Evolutionary conservation across 2,797 vertebrate genomes (phyloP).

Genomic region (Sardinella longiceps): DNA sequence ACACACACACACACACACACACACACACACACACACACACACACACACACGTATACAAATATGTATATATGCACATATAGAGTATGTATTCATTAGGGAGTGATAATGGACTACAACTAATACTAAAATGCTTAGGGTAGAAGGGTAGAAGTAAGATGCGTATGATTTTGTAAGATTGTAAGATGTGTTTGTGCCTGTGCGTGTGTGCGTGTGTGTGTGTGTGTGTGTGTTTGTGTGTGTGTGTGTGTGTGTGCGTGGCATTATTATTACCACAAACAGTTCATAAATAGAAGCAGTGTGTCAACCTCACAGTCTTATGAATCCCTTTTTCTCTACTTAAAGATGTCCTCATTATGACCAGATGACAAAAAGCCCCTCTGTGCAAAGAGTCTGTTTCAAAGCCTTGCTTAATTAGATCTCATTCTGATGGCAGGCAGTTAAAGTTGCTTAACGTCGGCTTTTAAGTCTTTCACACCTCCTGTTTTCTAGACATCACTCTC

Average conservation of each 20-base stretch:
- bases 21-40: too few relatives aligned
- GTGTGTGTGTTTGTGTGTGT: neutral
- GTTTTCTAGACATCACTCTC: neutral
- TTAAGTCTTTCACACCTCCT: constrained; percentile 54
- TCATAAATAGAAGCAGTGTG: constrained; percentile 14
- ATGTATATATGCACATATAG: neutral
- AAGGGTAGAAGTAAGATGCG: too few relatives aligned
- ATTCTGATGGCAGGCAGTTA: constrained; percentile 73
- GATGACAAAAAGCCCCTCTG: constrained; percentile 53
- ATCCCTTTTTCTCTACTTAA: constrained; percentile 65
- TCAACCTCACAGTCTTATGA: neutral
- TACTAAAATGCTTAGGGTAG: too few relatives aligned
- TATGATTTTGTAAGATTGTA: too few relatives aligned
- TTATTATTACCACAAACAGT: neutral
- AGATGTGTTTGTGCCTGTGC: too few relatives aligned
- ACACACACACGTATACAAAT: too few relatives aligned
- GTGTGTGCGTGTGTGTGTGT: too few relatives aligned
- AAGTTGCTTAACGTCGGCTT: constrained; percentile 58
- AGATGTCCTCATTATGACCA: constrained; percentile 66
- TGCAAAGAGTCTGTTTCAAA: constrained; percentile 71
- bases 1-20: neutral
- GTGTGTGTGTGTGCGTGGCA: constrained; percentile 7
- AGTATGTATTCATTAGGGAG: neutral
- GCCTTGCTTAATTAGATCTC: constrained; percentile 73
- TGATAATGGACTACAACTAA: too few relatives aligned